phyloP scores from a whole-genome alignment of 2,113 vertebrate genomes.

The Lethenteron camtschaticum region DNA sequence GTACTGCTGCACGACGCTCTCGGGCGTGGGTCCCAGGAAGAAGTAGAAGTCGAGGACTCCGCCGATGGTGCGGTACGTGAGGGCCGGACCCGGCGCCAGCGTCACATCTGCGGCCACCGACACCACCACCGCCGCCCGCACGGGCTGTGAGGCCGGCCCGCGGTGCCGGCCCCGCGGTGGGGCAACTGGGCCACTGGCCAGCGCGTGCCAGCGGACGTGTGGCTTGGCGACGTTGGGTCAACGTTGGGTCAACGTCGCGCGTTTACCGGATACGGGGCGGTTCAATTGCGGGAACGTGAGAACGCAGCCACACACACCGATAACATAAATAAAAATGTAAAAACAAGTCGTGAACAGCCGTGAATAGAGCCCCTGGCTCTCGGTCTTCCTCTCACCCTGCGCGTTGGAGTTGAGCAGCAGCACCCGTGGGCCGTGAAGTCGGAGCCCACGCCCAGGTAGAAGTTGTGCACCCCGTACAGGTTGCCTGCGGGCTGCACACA shows the following conservation, averaged over 20 bases:
- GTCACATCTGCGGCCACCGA: conserved; percentile 15
- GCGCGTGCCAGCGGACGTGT: background rate
- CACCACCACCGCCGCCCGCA: accelerated
- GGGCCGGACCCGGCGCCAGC: conserved; percentile 16
- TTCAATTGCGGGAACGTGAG: accelerated
- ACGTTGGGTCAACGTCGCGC: background rate
- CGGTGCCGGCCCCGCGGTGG: background rate
- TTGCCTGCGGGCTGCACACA: conserved; percentile 14
- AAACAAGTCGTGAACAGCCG: conserved; percentile 12
- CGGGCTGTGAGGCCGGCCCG: background rate
- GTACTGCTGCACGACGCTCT: too few species aligned
- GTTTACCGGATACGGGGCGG: accelerated
- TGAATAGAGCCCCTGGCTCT: conserved; percentile 13
- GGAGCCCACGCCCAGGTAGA: conserved; percentile 17
- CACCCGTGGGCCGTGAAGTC: conserved; percentile 15
- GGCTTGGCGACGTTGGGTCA: background rate
- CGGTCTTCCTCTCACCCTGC: conserved; percentile 15
- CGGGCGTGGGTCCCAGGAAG: too few species aligned
- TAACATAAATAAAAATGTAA: conserved; percentile 14
- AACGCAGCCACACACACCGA: background rate
- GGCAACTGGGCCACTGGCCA: background rate
- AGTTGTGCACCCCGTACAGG: conserved; percentile 19
- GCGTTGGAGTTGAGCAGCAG: conserved; percentile 21
- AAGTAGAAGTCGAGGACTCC: conserved; percentile 9
- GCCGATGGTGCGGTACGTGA: conserved; percentile 18